These are phyloP conservation scores for Bradypus variegatus DNA, from an alignment of 2,797 vertebrate species.

Conservation along the genomic window DNA sequence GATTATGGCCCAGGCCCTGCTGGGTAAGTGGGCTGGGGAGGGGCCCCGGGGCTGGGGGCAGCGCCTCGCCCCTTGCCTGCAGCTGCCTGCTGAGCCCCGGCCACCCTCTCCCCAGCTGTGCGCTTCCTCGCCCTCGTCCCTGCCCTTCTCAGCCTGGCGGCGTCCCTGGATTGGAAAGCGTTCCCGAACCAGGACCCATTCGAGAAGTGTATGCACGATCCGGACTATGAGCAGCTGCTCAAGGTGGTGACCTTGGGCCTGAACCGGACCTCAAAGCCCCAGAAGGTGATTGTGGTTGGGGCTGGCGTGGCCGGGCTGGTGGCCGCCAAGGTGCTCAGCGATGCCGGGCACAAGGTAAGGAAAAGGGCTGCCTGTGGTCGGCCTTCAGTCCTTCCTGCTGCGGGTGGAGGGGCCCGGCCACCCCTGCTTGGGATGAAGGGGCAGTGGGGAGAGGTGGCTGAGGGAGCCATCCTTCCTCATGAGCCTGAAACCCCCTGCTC, in stretches of 20 bases:
- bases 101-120: constrained; percentile 21
- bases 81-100: background rate
- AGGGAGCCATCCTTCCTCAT: background rate
- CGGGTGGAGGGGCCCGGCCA: background rate
- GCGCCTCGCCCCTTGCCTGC: too few species aligned
- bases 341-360: constrained; percentile 66
- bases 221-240: constrained; percentile 80
- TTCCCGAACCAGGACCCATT: constrained; percentile 69
- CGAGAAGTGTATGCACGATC: constrained; percentile 77
- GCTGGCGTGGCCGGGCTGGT: constrained; percentile 60
- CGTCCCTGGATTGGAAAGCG: background rate
- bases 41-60: background rate
- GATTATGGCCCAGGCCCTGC: constrained; percentile 26
- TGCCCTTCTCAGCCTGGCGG: constrained; percentile 20
- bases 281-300: constrained; percentile 60
- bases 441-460: background rate
- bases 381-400: background rate
- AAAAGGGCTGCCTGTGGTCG: background rate
- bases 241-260: constrained; percentile 76
- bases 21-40: constrained; percentile 41
- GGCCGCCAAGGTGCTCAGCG: constrained; percentile 59
- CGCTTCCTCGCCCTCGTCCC: background rate
- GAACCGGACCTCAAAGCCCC: constrained; percentile 65
- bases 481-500: background rate
- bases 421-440: background rate